Base-by-base conservation (phyloP, 2,113 vertebrate species). In the Morone saxatilis region DNA sequence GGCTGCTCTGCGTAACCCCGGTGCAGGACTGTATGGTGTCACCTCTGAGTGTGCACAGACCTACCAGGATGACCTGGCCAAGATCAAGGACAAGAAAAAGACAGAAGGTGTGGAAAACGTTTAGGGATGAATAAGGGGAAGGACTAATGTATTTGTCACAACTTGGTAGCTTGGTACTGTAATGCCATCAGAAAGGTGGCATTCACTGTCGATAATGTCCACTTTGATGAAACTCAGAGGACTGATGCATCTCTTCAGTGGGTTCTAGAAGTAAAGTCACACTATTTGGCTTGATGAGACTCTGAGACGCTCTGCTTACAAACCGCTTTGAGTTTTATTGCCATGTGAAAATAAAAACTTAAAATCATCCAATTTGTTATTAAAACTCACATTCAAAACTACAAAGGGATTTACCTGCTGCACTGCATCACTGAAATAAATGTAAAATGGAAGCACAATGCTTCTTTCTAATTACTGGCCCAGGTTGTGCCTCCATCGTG, bases 21-120 rank as follows among this genome's bases (percentile, higher is more conserved):
- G 97, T 5, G 95, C 97, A 0, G 97, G 97, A 20, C 93, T 99
- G 0, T 99, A 99, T 0, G 98, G 98, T 0, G 96, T 99, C 90
- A 99, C 98, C 20, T 95, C 97, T 0, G 98, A 99, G 80, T 99
- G 98, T 56, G 96, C 93, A 0, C 95, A 96, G 59, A 96, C 96
- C 0, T 99, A 99, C 92, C 97, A 97, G 83, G 92, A 91, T 7
- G 97, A 98, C 79, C 94, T 99, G 66, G 68, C 92, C 22, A 96
- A 94, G 78, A 88, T 95, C 69, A 98, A 96, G 89, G 93, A 86
- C 6, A 91, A 89, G 41, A 98, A 97, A 81, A 92, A 86, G 72
- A 88, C 89, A 12, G 92, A 95, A 87, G 98, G 98, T 99, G 87
- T 92, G 94, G 47, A 7, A 12, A 22, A 40, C 7, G 7, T 17